Conservation (phyloP, 1,140 invertebrate species). For the Heliothis subflexa region DNA sequence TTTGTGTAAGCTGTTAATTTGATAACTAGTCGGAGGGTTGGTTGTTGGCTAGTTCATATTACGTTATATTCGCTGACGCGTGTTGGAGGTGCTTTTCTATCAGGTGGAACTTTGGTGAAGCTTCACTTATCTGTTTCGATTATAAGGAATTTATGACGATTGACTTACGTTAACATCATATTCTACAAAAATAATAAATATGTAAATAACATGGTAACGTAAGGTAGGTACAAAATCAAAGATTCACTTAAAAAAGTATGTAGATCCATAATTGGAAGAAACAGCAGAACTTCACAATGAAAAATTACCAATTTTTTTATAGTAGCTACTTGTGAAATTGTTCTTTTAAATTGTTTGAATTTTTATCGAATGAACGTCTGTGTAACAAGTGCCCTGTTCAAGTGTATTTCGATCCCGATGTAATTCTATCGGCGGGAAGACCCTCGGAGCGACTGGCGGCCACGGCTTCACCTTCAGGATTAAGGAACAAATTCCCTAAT, state of each 20-base stretch:
- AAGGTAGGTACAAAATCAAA: too few species aligned
- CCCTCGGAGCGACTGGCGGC: constrained; percentile 56
- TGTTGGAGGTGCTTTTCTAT: background rate
- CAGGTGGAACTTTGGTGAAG: constrained; percentile 11
- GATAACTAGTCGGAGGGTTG: constrained; percentile 30
- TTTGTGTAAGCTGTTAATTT: constrained; percentile 42
- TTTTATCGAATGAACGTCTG: constrained; percentile 7
- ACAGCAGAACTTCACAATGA: too few species aligned
- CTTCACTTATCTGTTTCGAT: background rate
- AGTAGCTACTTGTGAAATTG: background rate
- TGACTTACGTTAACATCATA: background rate
- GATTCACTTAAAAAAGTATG: too few species aligned
- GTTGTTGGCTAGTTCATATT: constrained; percentile 30
- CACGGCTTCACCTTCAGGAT: constrained; percentile 69
- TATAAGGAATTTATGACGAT: background rate
- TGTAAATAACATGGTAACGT: too few species aligned
- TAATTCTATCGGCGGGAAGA: constrained; percentile 72
- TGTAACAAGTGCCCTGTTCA: constrained; percentile 57
- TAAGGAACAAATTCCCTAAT: constrained; percentile 71
- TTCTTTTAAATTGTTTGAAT: background rate
- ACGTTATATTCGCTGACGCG: constrained; percentile 27
- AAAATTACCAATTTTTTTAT: too few species aligned
- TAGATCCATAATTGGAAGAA: too few species aligned
- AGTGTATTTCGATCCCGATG: constrained; percentile 66
- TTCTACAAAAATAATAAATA: too few species aligned